Percentiles rank a stretch among this genome's conserved stretches.
These are phyloP conservation scores for Erithacus rubecula DNA, from an alignment of 2,797 vertebrate genomes.

Conservation along the genomic window DNA sequence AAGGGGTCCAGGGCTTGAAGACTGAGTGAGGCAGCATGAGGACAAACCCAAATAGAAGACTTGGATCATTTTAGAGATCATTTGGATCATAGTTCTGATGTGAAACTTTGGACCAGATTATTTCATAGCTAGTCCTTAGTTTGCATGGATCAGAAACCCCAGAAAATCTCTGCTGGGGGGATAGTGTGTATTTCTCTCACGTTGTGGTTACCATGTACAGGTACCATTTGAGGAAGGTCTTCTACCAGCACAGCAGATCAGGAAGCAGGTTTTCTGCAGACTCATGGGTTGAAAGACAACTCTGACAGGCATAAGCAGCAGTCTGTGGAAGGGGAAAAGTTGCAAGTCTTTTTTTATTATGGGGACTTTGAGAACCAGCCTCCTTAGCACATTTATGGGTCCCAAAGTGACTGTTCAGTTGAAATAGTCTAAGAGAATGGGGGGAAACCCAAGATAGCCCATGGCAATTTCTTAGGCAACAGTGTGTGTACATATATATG, in stretches of 20 bases:
- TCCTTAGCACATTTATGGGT: constrained; percentile 27
- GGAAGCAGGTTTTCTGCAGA: background rate
- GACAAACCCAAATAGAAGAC: background rate
- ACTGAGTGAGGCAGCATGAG: background rate
- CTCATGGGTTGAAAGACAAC: background rate
- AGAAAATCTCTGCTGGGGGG: background rate
- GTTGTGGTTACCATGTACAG: background rate
- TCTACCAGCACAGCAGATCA: constrained; percentile 17
- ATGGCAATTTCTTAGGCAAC: constrained; percentile 15
- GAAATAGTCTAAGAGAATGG: constrained; percentile 20
- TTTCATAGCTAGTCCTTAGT: background rate
- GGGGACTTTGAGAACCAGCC: constrained; percentile 31
- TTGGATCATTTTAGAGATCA: background rate
- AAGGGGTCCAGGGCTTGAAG: background rate
- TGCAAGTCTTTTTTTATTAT: constrained; percentile 38
- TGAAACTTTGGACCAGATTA: background rate
- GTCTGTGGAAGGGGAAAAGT: background rate
- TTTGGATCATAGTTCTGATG: background rate
- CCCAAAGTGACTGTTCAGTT: constrained; percentile 12
- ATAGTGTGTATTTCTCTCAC: background rate
- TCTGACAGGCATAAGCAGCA: background rate
- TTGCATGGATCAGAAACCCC: background rate
- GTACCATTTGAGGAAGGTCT: constrained; percentile 28
- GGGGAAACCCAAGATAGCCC: background rate
- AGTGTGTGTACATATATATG: background rate